Conservation (phyloP, 2,888 invertebrate species). For the Sarcophaga variegata region DNA sequence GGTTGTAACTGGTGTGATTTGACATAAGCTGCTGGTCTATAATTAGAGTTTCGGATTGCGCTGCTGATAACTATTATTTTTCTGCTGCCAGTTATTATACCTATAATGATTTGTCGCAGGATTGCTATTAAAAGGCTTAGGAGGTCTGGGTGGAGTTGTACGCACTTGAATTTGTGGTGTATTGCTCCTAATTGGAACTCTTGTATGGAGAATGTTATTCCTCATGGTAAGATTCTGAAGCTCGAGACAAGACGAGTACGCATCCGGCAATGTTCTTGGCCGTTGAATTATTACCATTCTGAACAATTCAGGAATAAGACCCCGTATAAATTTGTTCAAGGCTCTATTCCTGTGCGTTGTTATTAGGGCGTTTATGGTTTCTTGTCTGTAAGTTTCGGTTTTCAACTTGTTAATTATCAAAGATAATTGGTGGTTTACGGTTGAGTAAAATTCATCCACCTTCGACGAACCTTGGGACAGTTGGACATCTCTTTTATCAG, state of each 20-base stretch:
- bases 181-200: too few species aligned
- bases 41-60: neutral
- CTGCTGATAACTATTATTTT: neutral
- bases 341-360: conserved; percentile 26
- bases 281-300: conserved; percentile 39
- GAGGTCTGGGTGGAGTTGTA: conserved; percentile 5
- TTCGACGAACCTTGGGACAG: conserved; percentile 17
- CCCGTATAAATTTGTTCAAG: conserved; percentile 65
- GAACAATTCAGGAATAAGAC: conserved; percentile 42
- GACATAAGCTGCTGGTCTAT: neutral
- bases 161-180: neutral
- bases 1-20: neutral
- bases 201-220: too few species aligned
- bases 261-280: neutral
- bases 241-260: too few species aligned
- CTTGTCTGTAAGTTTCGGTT: neutral
- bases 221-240: too few species aligned
- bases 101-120: neutral
- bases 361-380: too few species aligned
- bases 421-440: conserved; percentile 65
- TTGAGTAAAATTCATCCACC: conserved; percentile 60
- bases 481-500: conserved; percentile 68
- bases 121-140: neutral
- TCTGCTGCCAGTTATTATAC: neutral
- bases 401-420: conserved; percentile 68